phyloP scores from a whole-genome alignment of 1,140 invertebrate genomes.

The Camponotus pennsylvanicus region DNA sequence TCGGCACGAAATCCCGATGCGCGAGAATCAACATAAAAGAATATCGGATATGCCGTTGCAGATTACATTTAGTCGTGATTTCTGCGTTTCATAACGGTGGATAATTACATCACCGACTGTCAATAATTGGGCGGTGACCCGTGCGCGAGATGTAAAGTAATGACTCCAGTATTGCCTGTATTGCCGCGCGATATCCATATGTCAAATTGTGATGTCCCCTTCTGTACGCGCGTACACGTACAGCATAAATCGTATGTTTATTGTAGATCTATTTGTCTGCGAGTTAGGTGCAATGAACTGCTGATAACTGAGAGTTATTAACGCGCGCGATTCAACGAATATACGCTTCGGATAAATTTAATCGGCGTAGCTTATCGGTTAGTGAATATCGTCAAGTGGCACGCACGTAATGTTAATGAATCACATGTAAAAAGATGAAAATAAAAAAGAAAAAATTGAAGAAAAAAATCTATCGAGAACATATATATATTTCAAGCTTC shows the following conservation, averaged over 20 bases:
- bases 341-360: slow-evolving; percentile 52
- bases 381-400: slow-evolving; percentile 11
- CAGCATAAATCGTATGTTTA: slow-evolving; percentile 50
- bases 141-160: slow-evolving; percentile 50
- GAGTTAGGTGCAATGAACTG: slow-evolving; percentile 56
- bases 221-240: slow-evolving; percentile 45
- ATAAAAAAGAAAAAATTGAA: not conserved
- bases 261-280: slow-evolving; percentile 47
- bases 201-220: slow-evolving; percentile 56
- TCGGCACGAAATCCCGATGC: slow-evolving; percentile 29
- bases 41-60: slow-evolving; percentile 34
- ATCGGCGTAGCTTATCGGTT: slow-evolving; percentile 46
- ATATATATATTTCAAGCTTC: not conserved
- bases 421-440: not conserved
- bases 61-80: slow-evolving; percentile 64
- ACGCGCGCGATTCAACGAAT: slow-evolving; percentile 42
- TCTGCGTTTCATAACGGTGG: slow-evolving; percentile 28
- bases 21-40: slow-evolving; percentile 33
- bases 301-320: slow-evolving; percentile 62
- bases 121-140: slow-evolving; percentile 68
- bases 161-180: slow-evolving; percentile 43
- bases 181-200: slow-evolving; percentile 56
- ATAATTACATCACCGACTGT: slow-evolving; percentile 70
- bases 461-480: not conserved
- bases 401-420: not conserved